A percentile compares a stretch with the other conserved stretches of the same genome.
Evolutionary conservation across 2,113 vertebrate species (phyloP).

Genomic region (Junco hyemalis): DNA sequence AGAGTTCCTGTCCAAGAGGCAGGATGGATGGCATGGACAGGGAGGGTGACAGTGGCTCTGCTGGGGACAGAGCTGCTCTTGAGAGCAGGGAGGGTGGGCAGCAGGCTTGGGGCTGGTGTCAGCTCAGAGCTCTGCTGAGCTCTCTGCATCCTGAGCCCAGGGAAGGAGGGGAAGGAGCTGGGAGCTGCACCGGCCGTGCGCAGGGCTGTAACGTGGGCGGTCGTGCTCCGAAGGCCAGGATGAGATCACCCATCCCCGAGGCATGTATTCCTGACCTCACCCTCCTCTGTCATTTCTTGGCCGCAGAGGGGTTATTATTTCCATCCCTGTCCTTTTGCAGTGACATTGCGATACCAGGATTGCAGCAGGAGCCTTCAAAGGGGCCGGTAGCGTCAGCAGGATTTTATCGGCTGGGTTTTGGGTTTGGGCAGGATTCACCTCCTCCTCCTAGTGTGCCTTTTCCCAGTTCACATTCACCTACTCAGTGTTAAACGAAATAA

Average conservation of each 20-base stretch:
- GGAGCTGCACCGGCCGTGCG: not conserved
- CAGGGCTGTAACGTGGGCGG: slow-evolving; percentile 39
- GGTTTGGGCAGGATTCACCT: slow-evolving; percentile 16
- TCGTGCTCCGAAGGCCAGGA: slow-evolving; percentile 9
- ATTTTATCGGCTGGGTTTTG: slow-evolving; percentile 49
- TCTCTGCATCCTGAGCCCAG: not conserved
- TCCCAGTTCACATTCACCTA: slow-evolving; percentile 10
- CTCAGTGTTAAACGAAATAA: slow-evolving; percentile 49
- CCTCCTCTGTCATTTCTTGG: slow-evolving; percentile 52
- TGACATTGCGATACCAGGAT: slow-evolving; percentile 22
- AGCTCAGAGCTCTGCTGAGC: not conserved
- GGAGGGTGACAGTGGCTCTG: not conserved
- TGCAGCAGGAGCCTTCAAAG: slow-evolving; percentile 50
- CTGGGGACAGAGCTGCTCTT: not conserved
- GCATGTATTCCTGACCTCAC: slow-evolving; percentile 56
- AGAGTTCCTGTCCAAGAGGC: not conserved
- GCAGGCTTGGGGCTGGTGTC: not conserved
- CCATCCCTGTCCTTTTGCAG: slow-evolving; percentile 27
- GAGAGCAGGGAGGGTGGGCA: not conserved
- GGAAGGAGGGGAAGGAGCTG: not conserved
- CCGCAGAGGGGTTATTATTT: slow-evolving; percentile 55
- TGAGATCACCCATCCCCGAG: slow-evolving; percentile 59
- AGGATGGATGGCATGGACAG: not conserved
- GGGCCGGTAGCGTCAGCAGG: slow-evolving; percentile 5
- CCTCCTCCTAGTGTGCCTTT: not conserved